Evolutionary conservation across 2,888 invertebrate genomes (phyloP), one percentile per base, ranked within the genome.

Genomic region (Chloromyia formosa): DNA sequence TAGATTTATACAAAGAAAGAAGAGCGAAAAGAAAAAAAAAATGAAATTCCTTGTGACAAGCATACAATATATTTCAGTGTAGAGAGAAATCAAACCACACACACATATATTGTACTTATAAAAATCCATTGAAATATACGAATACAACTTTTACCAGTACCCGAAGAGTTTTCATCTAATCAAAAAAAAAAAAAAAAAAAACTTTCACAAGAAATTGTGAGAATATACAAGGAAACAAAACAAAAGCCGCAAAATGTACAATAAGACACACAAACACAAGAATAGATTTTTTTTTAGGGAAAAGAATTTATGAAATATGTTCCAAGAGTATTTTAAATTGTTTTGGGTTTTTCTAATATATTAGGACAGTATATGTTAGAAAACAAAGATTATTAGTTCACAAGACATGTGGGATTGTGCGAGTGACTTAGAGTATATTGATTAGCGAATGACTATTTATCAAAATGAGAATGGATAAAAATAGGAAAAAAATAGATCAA

Each of bases 341-440:
- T 54, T 69, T 54, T 54, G 27, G 18, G 20, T n/a, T 40, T 18
- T 71, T 40, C 49, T 69, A 69, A 42, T 69, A 42, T 54, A n/a
- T 20, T 54, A 10, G 14, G 20, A 20, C 23, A 27, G 23, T 53
- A 45, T 53, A 27, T 53, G 18, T 42, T 42, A 16, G 10, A 14
- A 61, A 27, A 58, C 2, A 58, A 27, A 27, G 1, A 64, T 40
- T 12, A 16, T 71, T 16, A 71, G 66, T 66, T 66, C 71, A 71
- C 71, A 71, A 71, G 71, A 71, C 71, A 71, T 56, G n/a, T 69
- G 58, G 58, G 22, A 40, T 58, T 53, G 71, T 40, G 71, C 71
- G 71, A 53, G 71, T 71, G 58, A 71, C 71, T 71, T 71, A 71
- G 56, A 58, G 71, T 40, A 58, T 69, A 53, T 22, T 71, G 71